These are phyloP conservation scores for Arvicanthis niloticus DNA, from an alignment of 2,113 vertebrate species.

Conservation along the genomic window DNA sequence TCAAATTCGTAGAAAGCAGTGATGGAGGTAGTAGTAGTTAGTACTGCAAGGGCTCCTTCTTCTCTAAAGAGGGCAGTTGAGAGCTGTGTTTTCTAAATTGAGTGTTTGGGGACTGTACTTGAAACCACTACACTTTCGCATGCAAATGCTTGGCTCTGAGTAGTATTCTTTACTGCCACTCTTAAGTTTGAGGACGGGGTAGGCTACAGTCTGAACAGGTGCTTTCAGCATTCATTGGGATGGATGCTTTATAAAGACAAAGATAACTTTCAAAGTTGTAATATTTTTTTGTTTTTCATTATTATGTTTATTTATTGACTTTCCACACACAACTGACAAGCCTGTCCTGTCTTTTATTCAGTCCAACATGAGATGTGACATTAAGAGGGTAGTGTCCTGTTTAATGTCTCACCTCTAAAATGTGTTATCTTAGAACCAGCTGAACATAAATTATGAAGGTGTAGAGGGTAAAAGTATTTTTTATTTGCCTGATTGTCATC, in stretches of 20 bases:
- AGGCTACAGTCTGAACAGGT: constrained; percentile 41
- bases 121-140: neutral
- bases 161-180: constrained; percentile 43
- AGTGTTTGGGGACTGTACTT: neutral
- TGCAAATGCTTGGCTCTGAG: neutral
- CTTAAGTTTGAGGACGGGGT: neutral
- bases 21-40: neutral
- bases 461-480: too few relatives aligned
- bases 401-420: too few relatives aligned
- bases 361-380: too few relatives aligned
- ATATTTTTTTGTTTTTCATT: too few relatives aligned
- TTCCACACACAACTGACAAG: too few relatives aligned
- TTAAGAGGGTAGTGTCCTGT: too few relatives aligned
- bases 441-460: too few relatives aligned
- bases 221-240: constrained; percentile 40
- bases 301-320: too few relatives aligned
- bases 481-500: too few relatives aligned
- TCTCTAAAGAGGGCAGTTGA: neutral
- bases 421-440: too few relatives aligned
- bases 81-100: constrained; percentile 28
- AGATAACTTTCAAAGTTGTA: constrained; percentile 63
- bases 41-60: neutral
- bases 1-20: neutral
- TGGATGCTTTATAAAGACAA: constrained; percentile 63
- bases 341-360: too few relatives aligned